These are phyloP conservation scores for Salvator merianae DNA, from an alignment of 2,113 vertebrate genomes.

Conservation along the genomic window DNA sequence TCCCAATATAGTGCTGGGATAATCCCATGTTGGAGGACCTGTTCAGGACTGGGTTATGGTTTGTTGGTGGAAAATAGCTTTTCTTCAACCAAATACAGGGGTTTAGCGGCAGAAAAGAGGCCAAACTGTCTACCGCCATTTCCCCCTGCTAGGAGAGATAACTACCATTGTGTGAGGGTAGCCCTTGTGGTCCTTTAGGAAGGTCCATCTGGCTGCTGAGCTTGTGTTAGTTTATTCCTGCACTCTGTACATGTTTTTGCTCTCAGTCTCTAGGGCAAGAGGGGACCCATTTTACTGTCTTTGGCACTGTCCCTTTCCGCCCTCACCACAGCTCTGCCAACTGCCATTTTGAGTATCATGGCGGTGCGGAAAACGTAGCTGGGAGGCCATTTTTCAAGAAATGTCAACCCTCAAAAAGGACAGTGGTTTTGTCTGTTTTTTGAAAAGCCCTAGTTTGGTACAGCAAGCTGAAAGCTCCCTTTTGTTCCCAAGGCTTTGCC, in stretches of 20 bases:
- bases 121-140: no score
- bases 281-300: no score
- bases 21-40: no score
- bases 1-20: no score
- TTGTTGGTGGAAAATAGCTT: background rate
- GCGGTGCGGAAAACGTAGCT: no score
- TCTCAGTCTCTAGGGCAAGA: no score
- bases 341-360: background rate
- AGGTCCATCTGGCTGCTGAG: no score
- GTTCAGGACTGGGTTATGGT: background rate
- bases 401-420: background rate
- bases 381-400: background rate
- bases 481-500: conserved; percentile 47
- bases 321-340: background rate
- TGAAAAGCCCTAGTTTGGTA: conserved; percentile 39
- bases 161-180: no score
- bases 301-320: background rate
- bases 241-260: no score
- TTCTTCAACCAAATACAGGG: background rate
- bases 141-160: no score
- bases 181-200: no score
- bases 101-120: background rate
- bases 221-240: no score
- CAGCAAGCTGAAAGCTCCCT: conserved; percentile 39
- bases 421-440: background rate